These are phyloP conservation scores for Steinernema hermaphroditum DNA, from an alignment of 2,888 invertebrate genomes.

Conservation along the genomic window DNA sequence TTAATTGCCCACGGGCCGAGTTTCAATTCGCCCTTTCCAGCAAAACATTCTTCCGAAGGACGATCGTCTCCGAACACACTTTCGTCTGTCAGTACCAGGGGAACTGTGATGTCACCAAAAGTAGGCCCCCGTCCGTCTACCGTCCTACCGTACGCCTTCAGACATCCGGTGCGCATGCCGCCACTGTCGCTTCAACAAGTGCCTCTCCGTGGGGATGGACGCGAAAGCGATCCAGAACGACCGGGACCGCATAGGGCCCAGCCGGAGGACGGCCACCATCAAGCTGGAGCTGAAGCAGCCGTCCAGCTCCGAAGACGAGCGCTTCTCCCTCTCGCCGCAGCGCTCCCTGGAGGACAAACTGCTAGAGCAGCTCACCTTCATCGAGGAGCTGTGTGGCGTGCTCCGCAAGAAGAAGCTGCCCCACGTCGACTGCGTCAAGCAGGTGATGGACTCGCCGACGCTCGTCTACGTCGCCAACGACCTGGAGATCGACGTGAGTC, in stretches of 20 bases:
- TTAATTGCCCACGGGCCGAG: too few species aligned
- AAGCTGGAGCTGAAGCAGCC: constrained; percentile 47
- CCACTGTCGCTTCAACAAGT: constrained; percentile 65
- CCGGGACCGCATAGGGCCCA: constrained; percentile 65
- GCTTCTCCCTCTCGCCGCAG: constrained; percentile 22
- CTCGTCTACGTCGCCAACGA: constrained; percentile 57
- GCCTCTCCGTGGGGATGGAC: constrained; percentile 65
- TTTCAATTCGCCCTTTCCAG: too few species aligned
- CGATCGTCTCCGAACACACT: constrained; percentile 65
- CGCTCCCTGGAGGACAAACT: constrained; percentile 17
- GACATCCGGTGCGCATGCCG: constrained; percentile 64
- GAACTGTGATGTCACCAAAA: constrained; percentile 66
- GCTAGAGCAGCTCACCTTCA: constrained; percentile 43
- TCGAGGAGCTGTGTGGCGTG: constrained; percentile 59
- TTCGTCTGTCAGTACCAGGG: constrained; percentile 66
- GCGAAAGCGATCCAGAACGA: constrained; percentile 66
- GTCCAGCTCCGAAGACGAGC: constrained; percentile 24
- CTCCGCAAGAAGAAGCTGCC: constrained; percentile 58
- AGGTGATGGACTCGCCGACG: constrained; percentile 50
- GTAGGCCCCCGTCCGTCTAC: constrained; percentile 41
- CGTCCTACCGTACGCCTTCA: constrained; percentile 35
- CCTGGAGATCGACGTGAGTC: constrained; percentile 55
- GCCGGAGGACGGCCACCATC: constrained; percentile 57
- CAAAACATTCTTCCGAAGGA: constrained; percentile 65
- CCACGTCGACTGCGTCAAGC: constrained; percentile 49